phyloP scores from a whole-genome alignment of 2,113 vertebrate genomes.

The Leiothrix lutea region DNA sequence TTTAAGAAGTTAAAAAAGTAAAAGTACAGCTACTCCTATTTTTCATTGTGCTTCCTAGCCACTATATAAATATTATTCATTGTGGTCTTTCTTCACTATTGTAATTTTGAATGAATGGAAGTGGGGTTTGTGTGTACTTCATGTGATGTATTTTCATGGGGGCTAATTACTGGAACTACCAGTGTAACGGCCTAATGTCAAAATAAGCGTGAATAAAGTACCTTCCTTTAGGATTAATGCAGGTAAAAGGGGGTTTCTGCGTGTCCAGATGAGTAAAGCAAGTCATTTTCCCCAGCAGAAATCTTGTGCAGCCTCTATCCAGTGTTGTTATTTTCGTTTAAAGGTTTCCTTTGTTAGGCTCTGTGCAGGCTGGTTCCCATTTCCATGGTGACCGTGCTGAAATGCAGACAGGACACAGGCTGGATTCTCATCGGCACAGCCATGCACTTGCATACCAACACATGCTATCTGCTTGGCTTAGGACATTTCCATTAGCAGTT shows the following conservation, averaged over 20 bases:
- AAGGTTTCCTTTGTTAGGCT: conserved; percentile 72
- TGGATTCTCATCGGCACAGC: conserved; percentile 27
- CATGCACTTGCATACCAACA: conserved; percentile 61
- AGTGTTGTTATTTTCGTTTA: conserved; percentile 62
- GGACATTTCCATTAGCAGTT: not conserved
- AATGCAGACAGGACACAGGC: conserved; percentile 59
- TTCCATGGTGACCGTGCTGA: conserved; percentile 71
- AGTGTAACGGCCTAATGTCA: not conserved
- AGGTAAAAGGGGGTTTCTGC: not conserved
- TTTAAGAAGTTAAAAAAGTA: not conserved
- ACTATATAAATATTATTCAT: not conserved
- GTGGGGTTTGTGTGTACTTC: not conserved
- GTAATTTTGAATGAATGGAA: conserved; percentile 12
- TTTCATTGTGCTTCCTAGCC: not conserved
- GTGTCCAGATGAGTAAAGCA: not conserved
- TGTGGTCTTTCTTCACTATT: conserved; percentile 33
- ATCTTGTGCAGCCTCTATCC: not conserved
- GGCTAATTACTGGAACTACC: not conserved
- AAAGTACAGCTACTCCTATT: not conserved
- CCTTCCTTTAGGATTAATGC: not conserved
- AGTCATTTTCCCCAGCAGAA: not conserved
- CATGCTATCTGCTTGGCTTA: conserved; percentile 36
- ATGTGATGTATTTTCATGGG: not conserved
- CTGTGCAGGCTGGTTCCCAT: conserved; percentile 57
- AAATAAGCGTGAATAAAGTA: not conserved